Evolutionary conservation across 1,140 invertebrate species (phyloP).

Genomic region (Drosophila azteca): DNA sequence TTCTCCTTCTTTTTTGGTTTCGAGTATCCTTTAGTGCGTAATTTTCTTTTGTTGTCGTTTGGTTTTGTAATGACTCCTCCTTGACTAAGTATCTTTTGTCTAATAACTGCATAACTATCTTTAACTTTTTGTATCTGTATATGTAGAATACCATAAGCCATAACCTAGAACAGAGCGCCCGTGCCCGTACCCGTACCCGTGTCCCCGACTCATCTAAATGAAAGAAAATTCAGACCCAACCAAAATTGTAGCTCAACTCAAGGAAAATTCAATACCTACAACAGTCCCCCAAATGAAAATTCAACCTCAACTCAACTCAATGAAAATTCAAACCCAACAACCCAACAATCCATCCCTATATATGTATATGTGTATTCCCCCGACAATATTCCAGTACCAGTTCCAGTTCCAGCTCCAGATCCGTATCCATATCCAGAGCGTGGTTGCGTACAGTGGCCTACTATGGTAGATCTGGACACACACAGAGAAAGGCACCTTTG

Average conservation of each 20-base stretch:
- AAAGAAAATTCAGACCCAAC: slow-evolving; percentile 30
- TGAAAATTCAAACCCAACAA: background rate
- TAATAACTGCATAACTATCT: slow-evolving; percentile 53
- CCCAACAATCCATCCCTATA: background rate
- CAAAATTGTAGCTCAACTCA: too few species aligned
- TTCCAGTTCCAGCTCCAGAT: slow-evolving; percentile 21
- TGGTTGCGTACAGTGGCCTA: slow-evolving; percentile 84
- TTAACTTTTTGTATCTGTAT: slow-evolving; percentile 57
- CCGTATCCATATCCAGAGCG: slow-evolving; percentile 45
- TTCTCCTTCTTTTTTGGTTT: slow-evolving; percentile 36
- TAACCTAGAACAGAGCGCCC: slow-evolving; percentile 36
- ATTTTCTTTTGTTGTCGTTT: slow-evolving; percentile 5
- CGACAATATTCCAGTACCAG: slow-evolving; percentile 11
- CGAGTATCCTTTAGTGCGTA: slow-evolving; percentile 32
- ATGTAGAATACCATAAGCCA: slow-evolving; percentile 54
- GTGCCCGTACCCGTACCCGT: too few species aligned
- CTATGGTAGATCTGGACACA: slow-evolving; percentile 83
- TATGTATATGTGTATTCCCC: background rate
- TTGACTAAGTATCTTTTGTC: slow-evolving; percentile 51
- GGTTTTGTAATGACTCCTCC: slow-evolving; percentile 46
- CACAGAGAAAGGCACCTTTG: slow-evolving; percentile 21
- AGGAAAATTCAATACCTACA: too few species aligned
- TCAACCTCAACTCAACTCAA: too few species aligned
- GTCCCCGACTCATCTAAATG: slow-evolving; percentile 22
- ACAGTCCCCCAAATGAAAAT: background rate